Percentiles rank a stretch among this genome's conserved stretches.
These are phyloP conservation scores for Brachypodius melanocephalos DNA, from an alignment of 2,113 vertebrate species.

Conservation along the genomic window DNA sequence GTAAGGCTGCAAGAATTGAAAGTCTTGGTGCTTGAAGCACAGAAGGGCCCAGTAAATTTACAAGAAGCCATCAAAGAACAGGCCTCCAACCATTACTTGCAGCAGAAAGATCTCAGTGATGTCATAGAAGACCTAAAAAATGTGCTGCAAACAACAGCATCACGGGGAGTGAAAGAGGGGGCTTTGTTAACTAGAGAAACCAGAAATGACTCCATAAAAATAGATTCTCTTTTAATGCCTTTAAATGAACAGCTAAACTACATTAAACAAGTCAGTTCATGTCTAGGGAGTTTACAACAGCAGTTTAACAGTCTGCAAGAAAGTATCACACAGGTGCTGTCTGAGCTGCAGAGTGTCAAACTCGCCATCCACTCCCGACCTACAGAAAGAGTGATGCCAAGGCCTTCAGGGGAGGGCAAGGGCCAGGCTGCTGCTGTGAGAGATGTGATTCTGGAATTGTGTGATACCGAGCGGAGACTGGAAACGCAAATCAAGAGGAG, in stretches of 20 bases:
- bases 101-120: conserved; percentile 83
- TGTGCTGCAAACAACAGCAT: conserved; percentile 58
- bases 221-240: conserved; percentile 69
- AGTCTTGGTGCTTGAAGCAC: conserved; percentile 88
- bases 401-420: conserved; percentile 36
- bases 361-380: conserved; percentile 33
- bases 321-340: conserved; percentile 53
- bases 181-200: neutral
- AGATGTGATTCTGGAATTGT: conserved; percentile 72
- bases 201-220: conserved; percentile 35
- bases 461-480: conserved; percentile 79
- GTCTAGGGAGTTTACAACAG: conserved; percentile 72
- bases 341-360: conserved; percentile 72
- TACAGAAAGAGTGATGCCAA: neutral
- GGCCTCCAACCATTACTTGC: conserved; percentile 80
- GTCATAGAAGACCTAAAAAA: conserved; percentile 79
- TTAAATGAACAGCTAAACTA: conserved; percentile 77
- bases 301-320: conserved; percentile 74
- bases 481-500: conserved; percentile 80
- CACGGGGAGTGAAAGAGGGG: conserved; percentile 30
- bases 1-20: conserved; percentile 93
- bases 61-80: conserved; percentile 92
- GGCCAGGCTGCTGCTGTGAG: conserved; percentile 61
- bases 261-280: conserved; percentile 72
- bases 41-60: conserved; percentile 89